These are phyloP conservation scores for Eulimnadia texana DNA, from an alignment of 1,140 invertebrate species.

Conservation along the genomic window DNA sequence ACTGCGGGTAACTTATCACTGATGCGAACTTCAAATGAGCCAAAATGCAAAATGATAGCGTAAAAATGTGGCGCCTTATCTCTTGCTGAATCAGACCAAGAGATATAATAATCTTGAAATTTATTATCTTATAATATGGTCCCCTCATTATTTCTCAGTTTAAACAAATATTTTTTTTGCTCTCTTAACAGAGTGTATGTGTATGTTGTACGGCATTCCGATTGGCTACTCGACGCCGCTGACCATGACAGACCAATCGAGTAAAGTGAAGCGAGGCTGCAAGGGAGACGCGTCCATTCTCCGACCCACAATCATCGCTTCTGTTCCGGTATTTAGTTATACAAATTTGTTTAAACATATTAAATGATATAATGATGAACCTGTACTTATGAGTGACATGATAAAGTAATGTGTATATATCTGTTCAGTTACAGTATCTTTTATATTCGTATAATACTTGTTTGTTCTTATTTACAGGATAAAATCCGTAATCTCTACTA, in stretches of 20 bases:
- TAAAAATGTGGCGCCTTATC: no score
- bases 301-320: conserved; percentile 82
- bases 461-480: no score
- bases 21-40: not conserved
- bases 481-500: no score
- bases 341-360: not conserved
- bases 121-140: no score
- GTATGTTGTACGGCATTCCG: conserved; percentile 54
- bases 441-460: no score
- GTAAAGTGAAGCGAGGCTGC: conserved; percentile 84
- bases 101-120: no score
- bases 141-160: no score
- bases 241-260: conserved; percentile 88
- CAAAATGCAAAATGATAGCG: no score
- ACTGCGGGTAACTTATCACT: conserved; percentile 37
- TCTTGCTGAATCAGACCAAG: no score
- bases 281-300: conserved; percentile 81
- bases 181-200: conserved; percentile 33
- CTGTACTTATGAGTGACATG: no score
- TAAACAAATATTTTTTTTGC: not conserved
- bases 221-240: conserved; percentile 93
- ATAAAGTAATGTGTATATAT: no score
- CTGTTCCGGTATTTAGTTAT: conserved; percentile 69
- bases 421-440: no score
- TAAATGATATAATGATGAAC: not conserved